phyloP scores from a whole-genome alignment of 1,140 invertebrate species.

The Caerostris darwini region DNA sequence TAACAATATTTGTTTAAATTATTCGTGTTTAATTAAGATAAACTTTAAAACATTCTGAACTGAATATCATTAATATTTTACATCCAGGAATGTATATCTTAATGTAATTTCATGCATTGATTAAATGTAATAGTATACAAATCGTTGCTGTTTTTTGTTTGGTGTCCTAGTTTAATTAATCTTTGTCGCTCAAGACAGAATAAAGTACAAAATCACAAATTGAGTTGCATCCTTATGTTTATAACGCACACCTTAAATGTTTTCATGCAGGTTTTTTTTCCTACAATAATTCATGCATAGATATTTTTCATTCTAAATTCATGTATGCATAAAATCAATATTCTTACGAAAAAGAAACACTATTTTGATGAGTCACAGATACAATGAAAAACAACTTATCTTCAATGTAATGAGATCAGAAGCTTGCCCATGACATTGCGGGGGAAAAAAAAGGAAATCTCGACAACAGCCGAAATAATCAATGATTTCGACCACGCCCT shows the following conservation, averaged over 20 bases:
- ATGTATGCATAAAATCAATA: neutral
- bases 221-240: too few species aligned
- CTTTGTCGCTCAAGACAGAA: too few species aligned
- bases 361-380: neutral
- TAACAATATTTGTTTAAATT: too few species aligned
- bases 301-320: neutral
- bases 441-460: neutral
- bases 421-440: neutral
- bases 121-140: too few species aligned
- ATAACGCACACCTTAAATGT: neutral
- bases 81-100: too few species aligned
- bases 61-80: too few species aligned
- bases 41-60: too few species aligned
- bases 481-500: constrained; percentile 41
- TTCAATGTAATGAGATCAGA: neutral
- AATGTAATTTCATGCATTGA: too few species aligned
- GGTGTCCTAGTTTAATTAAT: too few species aligned
- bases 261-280: neutral
- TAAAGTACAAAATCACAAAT: too few species aligned
- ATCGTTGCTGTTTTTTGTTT: too few species aligned
- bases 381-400: neutral
- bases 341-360: neutral
- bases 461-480: constrained; percentile 23
- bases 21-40: too few species aligned
- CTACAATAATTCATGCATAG: neutral